A percentile compares a stretch with the other conserved stretches of the same genome.
Evolutionary conservation across 2,113 vertebrate genomes (phyloP).

Genomic region (Nothocercus julius): DNA sequence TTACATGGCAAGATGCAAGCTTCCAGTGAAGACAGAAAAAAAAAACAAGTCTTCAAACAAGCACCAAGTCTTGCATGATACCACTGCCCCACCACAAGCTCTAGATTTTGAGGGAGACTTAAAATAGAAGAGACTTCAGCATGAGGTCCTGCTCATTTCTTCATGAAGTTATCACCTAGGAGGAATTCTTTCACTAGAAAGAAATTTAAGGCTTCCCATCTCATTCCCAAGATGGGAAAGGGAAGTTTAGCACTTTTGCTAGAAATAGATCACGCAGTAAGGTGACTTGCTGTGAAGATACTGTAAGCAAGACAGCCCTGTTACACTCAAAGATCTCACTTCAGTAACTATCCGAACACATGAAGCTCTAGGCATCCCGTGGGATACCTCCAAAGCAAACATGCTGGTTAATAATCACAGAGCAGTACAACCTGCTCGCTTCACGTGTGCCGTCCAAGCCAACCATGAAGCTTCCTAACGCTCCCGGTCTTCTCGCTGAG

Average conservation of each 20-base stretch:
- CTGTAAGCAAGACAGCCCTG: not conserved
- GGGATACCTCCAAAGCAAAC: not conserved
- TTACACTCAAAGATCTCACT: not conserved
- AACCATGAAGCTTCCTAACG: not conserved
- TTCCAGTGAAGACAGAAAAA: not conserved
- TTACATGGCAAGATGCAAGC: not conserved
- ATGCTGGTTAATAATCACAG: not conserved
- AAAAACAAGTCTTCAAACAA: not conserved
- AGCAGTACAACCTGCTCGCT: not conserved
- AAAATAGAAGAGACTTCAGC: not conserved
- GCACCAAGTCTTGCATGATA: rapidly evolving
- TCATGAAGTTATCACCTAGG: not conserved
- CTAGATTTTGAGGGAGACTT: not conserved
- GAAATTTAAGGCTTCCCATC: not conserved
- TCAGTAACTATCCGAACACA: not conserved
- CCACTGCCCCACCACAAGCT: not conserved
- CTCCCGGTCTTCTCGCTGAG: not conserved
- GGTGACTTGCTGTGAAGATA: not conserved
- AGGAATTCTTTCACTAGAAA: not conserved
- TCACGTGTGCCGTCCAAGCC: not conserved
- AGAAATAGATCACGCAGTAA: not conserved
- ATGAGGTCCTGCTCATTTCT: not conserved
- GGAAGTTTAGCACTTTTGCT: not conserved
- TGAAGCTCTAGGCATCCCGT: not conserved
- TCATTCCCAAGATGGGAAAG: not conserved